Percentiles rank a stretch among this genome's conserved stretches.
These are phyloP conservation scores for Sebastes alutus DNA, from an alignment of 2,797 vertebrate species.

Conservation along the genomic window DNA sequence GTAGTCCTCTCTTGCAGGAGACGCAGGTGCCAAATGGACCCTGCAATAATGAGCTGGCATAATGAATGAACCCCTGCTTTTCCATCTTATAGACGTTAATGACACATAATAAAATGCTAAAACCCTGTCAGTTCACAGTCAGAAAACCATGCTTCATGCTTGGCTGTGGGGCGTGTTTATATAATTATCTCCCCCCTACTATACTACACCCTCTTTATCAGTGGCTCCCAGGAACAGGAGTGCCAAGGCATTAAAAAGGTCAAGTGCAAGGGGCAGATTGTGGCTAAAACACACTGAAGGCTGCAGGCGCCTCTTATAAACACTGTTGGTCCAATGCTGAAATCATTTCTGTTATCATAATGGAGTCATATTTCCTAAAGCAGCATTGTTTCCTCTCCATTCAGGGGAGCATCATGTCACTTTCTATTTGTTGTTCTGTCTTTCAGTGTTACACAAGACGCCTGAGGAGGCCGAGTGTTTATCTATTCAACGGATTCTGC, in stretches of 20 bases:
- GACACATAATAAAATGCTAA: constrained; percentile 18
- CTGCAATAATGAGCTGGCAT: constrained; percentile 50
- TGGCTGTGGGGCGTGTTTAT: neutral
- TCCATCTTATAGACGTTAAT: neutral
- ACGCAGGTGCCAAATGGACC: constrained; percentile 69
- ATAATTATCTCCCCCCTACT: constrained; percentile 46
- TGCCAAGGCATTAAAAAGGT: constrained; percentile 43
- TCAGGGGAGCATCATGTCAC: constrained; percentile 45
- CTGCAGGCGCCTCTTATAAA: constrained; percentile 5
- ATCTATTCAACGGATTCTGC: constrained; percentile 53
- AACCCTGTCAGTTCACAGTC: neutral
- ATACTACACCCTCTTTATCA: constrained; percentile 60
- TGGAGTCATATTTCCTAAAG: constrained; percentile 15
- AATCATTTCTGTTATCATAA: constrained; percentile 10
- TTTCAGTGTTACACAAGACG: constrained; percentile 33
- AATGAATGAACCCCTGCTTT: constrained; percentile 31
- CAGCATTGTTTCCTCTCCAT: neutral
- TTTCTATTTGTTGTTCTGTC: constrained; percentile 52
- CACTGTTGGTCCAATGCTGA: neutral
- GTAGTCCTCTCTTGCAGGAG: constrained; percentile 30
- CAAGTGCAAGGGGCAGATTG: constrained; percentile 32
- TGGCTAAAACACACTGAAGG: neutral
- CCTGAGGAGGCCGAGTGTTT: constrained; percentile 49
- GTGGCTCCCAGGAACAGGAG: constrained; percentile 25
- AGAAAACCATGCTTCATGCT: constrained; percentile 1